Conservation (phyloP, 37 sponge, comb jelly and placozoan species). For the Chondrosia reniformis region DNA sequence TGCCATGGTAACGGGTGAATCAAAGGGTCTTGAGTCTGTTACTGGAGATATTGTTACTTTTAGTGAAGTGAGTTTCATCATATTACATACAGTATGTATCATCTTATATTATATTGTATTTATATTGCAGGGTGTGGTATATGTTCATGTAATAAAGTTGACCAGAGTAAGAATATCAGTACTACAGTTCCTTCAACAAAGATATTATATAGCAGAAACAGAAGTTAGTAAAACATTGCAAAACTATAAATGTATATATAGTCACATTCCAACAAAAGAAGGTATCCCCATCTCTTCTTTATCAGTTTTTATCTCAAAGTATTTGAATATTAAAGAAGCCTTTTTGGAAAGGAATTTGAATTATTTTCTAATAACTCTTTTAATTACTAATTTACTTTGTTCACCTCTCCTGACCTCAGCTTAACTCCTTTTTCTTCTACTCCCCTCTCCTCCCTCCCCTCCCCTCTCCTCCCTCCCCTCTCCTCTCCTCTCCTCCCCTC, state of each 20-base stretch:
- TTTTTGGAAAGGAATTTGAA: no score
- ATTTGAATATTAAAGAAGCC: no score
- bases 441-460: neutral
- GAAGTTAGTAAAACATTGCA: constrained; percentile 52
- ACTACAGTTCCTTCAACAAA: constrained; percentile 49
- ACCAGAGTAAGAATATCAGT: constrained; percentile 77
- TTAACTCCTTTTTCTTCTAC: neutral
- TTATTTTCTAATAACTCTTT: no score
- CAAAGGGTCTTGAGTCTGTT: constrained; percentile 39
- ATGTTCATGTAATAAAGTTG: constrained; percentile 60
- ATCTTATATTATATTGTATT: neutral
- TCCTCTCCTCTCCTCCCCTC: no score
- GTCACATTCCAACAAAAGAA: no score
- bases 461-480: no score
- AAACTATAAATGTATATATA: no score
- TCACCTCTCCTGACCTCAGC: neutral
- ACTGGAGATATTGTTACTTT: constrained; percentile 26
- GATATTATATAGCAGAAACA: constrained; percentile 72
- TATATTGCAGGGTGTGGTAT: constrained; percentile 46
- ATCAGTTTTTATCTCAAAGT: no score
- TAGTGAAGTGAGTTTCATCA: constrained; percentile 18
- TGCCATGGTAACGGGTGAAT: constrained; percentile 47
- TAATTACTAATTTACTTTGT: no score
- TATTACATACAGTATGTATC: neutral
- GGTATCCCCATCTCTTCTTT: no score